phyloP scores from a whole-genome alignment of 2,888 invertebrate genomes.

The Sinopyrophorus schimmeli region DNA sequence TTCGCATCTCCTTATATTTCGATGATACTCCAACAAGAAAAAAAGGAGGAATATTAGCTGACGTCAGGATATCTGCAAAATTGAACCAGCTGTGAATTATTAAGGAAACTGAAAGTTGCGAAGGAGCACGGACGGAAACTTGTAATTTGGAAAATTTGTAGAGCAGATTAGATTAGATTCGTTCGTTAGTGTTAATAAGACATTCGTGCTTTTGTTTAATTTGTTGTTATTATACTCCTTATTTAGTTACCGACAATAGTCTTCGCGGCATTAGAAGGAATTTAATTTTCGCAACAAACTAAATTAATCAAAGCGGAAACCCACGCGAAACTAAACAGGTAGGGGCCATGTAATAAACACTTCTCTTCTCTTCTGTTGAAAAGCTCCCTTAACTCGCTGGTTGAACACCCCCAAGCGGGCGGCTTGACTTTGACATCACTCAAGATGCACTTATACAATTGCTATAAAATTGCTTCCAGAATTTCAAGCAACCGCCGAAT shows the following conservation, averaged over 20 bases:
- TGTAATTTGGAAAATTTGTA: no score
- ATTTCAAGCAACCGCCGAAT: conserved; percentile 10
- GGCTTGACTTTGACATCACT: conserved; percentile 9
- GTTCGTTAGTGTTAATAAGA: no score
- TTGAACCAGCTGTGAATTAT: no score
- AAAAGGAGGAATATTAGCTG: no score
- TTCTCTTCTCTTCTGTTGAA: conserved; percentile 6
- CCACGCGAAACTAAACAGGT: conserved; percentile 1
- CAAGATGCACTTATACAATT: conserved; percentile 5
- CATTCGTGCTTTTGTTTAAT: no score
- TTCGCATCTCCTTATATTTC: no score
- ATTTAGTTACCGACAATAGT: conserved; percentile 7
- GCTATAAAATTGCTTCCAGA: conserved; percentile 1
- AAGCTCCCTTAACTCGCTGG: neutral
- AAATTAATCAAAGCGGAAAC: conserved; percentile 7
- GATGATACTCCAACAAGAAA: no score
- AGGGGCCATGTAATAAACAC: conserved; percentile 7
- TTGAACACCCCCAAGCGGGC: neutral
- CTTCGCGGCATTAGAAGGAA: conserved; percentile 3
- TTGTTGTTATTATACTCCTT: no score
- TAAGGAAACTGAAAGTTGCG: no score
- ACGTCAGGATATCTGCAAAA: no score
- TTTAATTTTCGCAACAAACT: conserved; percentile 5
- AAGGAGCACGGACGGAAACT: no score
- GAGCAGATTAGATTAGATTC: no score